These are phyloP conservation scores for Siderastrea siderea DNA, from an alignment of 92 coral and sea anemone species.

Conservation along the genomic window DNA sequence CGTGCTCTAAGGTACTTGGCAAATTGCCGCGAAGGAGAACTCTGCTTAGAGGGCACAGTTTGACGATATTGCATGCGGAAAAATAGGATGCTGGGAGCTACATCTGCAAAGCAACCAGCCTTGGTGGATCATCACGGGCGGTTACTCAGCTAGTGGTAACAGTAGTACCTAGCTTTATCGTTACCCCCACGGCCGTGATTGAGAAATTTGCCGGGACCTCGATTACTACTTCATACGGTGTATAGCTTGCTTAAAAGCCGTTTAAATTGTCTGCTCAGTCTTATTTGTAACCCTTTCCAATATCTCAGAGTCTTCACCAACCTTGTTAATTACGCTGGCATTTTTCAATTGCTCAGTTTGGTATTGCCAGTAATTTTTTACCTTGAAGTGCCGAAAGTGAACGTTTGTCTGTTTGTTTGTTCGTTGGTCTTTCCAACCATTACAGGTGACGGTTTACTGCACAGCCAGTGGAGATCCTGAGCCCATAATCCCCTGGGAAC, in stretches of 20 bases:
- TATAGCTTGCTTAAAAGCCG: neutral
- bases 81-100: constrained; percentile 65
- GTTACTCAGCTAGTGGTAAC: constrained; percentile 9
- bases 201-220: constrained; percentile 53
- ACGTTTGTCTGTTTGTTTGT: too few species aligned
- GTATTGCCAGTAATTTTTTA: too few species aligned
- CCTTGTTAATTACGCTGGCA: too few species aligned
- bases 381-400: too few species aligned
- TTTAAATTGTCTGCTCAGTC: too few species aligned
- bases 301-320: too few species aligned
- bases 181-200: constrained; percentile 27
- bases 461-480: constrained; percentile 57
- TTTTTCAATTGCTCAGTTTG: too few species aligned
- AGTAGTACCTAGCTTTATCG: neutral
- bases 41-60: constrained; percentile 40
- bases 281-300: neutral
- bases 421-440: too few species aligned
- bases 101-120: constrained; percentile 62
- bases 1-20: constrained; percentile 70
- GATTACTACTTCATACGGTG: neutral
- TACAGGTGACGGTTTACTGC: constrained; percentile 44
- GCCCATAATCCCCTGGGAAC: constrained; percentile 68
- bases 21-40: constrained; percentile 68
- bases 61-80: constrained; percentile 37
- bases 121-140: constrained; percentile 40